phyloP scores from a whole-genome alignment of 2,113 vertebrate genomes.

The Pseudorasbora parva region DNA sequence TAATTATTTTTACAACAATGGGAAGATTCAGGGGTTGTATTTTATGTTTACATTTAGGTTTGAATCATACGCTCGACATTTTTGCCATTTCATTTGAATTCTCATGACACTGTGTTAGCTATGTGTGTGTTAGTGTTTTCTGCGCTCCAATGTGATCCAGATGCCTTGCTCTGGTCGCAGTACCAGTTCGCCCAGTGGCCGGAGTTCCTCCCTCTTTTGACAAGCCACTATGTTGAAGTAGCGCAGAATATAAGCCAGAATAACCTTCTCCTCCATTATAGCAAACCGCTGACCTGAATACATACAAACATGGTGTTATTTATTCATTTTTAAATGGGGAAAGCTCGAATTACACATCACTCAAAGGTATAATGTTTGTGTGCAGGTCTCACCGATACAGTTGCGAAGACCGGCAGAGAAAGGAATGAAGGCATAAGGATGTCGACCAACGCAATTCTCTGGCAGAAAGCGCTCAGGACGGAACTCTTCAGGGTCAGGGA shows the following conservation, averaged over 20 bases:
- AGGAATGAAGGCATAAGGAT: constrained; percentile 87
- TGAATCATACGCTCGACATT: neutral
- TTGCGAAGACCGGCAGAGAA: constrained; percentile 95
- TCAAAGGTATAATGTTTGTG: neutral
- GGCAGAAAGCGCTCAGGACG: constrained; percentile 88
- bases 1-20: neutral
- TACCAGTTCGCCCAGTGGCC: constrained; percentile 82
- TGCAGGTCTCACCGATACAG: constrained; percentile 86
- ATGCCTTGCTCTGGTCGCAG: constrained; percentile 87
- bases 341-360: neutral
- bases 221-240: constrained; percentile 82
- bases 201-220: constrained; percentile 84
- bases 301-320: neutral
- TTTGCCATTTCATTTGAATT: neutral
- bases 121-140: constrained; percentile 23
- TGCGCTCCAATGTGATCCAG: constrained; percentile 85
- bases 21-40: neutral
- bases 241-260: constrained; percentile 84
- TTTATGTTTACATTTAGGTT: neutral
- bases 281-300: constrained; percentile 90
- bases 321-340: no score
- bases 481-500: constrained; percentile 90
- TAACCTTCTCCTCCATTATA: constrained; percentile 89
- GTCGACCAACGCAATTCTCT: constrained; percentile 81
- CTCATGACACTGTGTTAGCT: neutral